These are phyloP conservation scores for Sarcophaga caerulescens DNA, from an alignment of 2,888 invertebrate genomes.

Conservation along the genomic window DNA sequence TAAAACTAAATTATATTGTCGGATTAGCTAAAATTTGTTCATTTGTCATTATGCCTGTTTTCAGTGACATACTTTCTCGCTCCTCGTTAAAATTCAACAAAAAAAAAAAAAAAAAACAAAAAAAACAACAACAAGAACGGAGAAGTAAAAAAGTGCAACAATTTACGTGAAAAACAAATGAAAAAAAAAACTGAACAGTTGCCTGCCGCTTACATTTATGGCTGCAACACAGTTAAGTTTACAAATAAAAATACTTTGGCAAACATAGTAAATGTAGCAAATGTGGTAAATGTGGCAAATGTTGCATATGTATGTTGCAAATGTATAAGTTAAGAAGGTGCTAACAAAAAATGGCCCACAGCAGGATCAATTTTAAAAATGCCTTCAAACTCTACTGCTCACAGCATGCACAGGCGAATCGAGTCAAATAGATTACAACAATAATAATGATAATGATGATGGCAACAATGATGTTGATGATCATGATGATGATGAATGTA, in stretches of 20 bases:
- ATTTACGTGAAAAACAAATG: slow-evolving; percentile 28
- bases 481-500: slow-evolving; percentile 46
- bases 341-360: slow-evolving; percentile 68
- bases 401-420: slow-evolving; percentile 5
- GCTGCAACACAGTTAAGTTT: background rate
- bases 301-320: slow-evolving; percentile 1
- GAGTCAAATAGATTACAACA: background rate
- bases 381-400: slow-evolving; percentile 27
- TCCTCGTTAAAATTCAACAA: slow-evolving; percentile 71
- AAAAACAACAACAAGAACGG: slow-evolving; percentile 13
- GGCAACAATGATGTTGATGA: background rate
- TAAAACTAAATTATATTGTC: slow-evolving; percentile 74
- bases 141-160: slow-evolving; percentile 32
- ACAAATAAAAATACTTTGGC: slow-evolving; percentile 42
- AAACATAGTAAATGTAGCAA: slow-evolving; percentile 52
- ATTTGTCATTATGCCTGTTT: slow-evolving; percentile 79
- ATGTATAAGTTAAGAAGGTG: slow-evolving; percentile 60
- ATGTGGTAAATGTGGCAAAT: slow-evolving; percentile 11
- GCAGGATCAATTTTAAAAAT: slow-evolving; percentile 56
- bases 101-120: background rate
- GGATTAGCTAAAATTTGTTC: slow-evolving; percentile 76
- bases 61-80: slow-evolving; percentile 80
- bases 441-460: background rate
- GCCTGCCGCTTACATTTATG: slow-evolving; percentile 21
- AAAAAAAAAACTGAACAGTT: slow-evolving; percentile 13